Evolutionary conservation across 1,140 invertebrate species (phyloP), one percentile per base, ranked within the genome.

Genomic region (Brachystomella parvula): DNA sequence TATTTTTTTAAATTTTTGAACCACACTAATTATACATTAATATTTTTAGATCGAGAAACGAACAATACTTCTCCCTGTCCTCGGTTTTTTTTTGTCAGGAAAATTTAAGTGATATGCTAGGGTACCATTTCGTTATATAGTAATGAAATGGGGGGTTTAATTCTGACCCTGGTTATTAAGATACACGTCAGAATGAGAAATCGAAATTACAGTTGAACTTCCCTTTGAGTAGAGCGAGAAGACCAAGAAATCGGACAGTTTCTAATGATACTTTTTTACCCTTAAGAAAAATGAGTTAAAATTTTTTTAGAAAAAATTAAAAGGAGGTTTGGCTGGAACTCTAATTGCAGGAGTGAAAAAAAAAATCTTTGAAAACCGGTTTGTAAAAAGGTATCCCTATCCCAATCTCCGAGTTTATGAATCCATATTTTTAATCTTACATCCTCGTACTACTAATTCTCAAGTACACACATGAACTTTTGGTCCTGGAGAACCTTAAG

Each of bases 181-280:
- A 53, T 6, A 24, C 12, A 53, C 24, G 49, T 53, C 49, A 24
- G 12, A 53, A 53, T 53, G 49, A 53, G 49, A 53, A 53, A 53
- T 53, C 49, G 24, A 53, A 53, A 53, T 53, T 53, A 53, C 49
- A 6, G 49, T 24, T 3, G 9, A 12, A 44, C n/a, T 44, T 44
- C 39, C 9, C n/a, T n/a, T n/a, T 12, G 39, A 44, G 39, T 44
- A 17, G 49, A 17, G 9, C 49, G 9, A 12, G 15, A 17, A 6
- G 21, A 19, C 3, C 49, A 53, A 24, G 12, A 39, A 19, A 9
- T 9, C 19, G 19, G 6, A 39, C 35, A 39, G 35, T 9, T 53
- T 53, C 49, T 53, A 53, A 53, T 53, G 49, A 53, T 53, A 53
- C 49, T 53, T 53, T 39, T 53, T 53, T 53, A 53, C 49, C 49